Conservation (phyloP, 2,113 vertebrate species). For the Mus pahari region DNA sequence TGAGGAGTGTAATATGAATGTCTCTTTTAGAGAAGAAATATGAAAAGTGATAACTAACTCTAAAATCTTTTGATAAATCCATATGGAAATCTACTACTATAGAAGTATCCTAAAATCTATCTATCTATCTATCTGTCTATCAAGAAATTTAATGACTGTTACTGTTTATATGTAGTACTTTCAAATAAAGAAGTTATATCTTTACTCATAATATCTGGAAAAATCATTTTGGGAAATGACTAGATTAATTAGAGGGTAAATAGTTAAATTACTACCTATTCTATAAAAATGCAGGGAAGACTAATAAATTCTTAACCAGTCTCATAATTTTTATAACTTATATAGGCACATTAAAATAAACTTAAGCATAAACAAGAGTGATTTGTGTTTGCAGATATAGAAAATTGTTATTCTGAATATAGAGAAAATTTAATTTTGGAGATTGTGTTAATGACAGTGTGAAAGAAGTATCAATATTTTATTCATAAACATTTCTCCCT, state of each 20-base stretch:
- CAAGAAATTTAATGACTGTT: background rate
- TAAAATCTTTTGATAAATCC: background rate
- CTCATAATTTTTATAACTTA: conserved; percentile 16
- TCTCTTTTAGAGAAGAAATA: background rate
- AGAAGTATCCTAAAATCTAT: background rate
- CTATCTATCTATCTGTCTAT: too few species aligned
- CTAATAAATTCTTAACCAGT: background rate
- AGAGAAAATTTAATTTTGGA: background rate
- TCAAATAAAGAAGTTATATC: background rate
- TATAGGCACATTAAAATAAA: background rate
- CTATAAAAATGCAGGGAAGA: background rate
- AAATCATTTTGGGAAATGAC: background rate
- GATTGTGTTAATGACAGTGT: background rate
- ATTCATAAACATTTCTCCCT: background rate
- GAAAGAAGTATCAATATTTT: conserved; percentile 1
- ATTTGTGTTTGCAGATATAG: background rate
- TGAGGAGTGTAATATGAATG: background rate
- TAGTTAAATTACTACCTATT: conserved; percentile 5
- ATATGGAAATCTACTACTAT: background rate
- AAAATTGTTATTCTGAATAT: background rate
- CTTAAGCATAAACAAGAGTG: conserved; percentile 11
- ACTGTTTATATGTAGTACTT: background rate
- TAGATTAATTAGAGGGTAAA: background rate
- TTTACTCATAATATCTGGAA: background rate
- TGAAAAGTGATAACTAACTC: background rate